phyloP scores from a whole-genome alignment of 2,888 invertebrate species.

The Flexamia atlantica region DNA sequence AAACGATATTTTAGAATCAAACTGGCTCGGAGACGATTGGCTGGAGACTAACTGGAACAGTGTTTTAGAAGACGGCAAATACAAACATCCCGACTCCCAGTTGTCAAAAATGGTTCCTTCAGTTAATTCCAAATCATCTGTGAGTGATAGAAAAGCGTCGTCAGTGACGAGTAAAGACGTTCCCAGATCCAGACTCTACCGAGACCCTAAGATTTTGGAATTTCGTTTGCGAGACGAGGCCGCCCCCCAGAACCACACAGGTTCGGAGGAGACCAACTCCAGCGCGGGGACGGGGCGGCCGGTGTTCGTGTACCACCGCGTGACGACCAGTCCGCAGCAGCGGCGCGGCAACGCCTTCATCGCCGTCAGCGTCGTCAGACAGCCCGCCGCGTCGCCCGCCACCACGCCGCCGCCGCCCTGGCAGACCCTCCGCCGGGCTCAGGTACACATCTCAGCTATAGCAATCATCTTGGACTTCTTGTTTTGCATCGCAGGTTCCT shows the following conservation, averaged over 20 bases:
- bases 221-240: neutral
- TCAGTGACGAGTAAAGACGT: neutral
- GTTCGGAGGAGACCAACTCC: slow-evolving; percentile 2
- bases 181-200: slow-evolving; percentile 6
- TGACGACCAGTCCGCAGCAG: slow-evolving; percentile 49
- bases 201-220: slow-evolving; percentile 41
- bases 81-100: neutral
- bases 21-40: slow-evolving; percentile 27
- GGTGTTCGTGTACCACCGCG: slow-evolving; percentile 57
- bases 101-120: neutral
- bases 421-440: neutral
- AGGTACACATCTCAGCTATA: no score
- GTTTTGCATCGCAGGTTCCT: no score
- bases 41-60: slow-evolving; percentile 24
- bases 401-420: neutral
- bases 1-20: slow-evolving; percentile 14
- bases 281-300: neutral
- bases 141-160: neutral
- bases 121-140: neutral
- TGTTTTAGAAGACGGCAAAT: neutral
- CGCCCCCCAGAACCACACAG: neutral
- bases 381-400: neutral
- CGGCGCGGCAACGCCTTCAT: slow-evolving; percentile 50
- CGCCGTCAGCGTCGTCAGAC: slow-evolving; percentile 51
- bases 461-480: no score